Conservation (phyloP, 2,888 invertebrate species). For the Aphodius granarius region DNA sequence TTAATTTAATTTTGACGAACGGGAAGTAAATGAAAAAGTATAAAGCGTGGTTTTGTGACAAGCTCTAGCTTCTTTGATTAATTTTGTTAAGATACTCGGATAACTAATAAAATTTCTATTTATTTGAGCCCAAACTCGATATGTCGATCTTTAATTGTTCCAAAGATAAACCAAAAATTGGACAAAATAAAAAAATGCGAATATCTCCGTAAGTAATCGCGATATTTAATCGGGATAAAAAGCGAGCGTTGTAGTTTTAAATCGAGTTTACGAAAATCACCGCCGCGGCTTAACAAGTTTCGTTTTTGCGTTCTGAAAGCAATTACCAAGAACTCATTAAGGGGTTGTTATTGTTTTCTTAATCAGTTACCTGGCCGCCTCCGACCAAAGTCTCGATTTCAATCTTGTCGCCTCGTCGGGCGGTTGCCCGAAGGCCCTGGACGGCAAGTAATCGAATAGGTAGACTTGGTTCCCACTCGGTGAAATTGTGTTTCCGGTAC, state of each 20-base stretch:
- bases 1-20: constrained; percentile 15
- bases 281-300: background rate
- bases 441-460: background rate
- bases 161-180: background rate
- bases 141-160: background rate
- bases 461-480: background rate
- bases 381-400: background rate
- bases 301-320: background rate
- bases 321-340: background rate
- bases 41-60: no score
- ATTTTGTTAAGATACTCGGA: background rate
- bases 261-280: background rate
- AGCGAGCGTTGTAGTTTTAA: background rate
- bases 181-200: background rate
- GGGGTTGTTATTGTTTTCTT: background rate
- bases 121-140: background rate
- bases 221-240: background rate
- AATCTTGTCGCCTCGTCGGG: background rate
- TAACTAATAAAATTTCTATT: background rate
- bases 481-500: background rate
- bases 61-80: no score
- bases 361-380: background rate
- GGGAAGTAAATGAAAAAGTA: no score
- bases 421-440: background rate
- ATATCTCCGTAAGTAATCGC: background rate